phyloP scores from a whole-genome alignment of 2,888 invertebrate genomes.

The Melolontha melolontha region DNA sequence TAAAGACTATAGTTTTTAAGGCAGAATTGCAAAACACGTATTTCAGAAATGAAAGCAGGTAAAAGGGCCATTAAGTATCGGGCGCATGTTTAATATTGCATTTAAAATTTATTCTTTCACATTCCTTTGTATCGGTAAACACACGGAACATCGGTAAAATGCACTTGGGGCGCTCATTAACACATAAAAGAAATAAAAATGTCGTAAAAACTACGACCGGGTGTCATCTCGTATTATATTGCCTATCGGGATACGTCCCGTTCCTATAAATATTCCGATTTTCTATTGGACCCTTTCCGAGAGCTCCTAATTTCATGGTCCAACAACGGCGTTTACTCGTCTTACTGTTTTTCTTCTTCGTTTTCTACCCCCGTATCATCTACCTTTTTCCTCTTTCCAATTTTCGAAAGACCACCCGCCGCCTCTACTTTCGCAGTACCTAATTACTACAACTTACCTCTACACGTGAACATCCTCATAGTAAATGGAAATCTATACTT shows the following conservation, averaged over 20 bases:
- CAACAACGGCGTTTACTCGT: constrained; percentile 57
- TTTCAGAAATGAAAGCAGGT: constrained; percentile 6
- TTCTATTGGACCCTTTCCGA: constrained; percentile 58
- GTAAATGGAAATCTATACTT: constrained; percentile 12
- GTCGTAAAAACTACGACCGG: constrained; percentile 51
- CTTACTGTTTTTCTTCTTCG: constrained; percentile 59
- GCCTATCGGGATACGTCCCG: constrained; percentile 49
- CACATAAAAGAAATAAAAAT: constrained; percentile 53
- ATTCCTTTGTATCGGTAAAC: constrained; percentile 30
- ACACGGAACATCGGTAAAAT: constrained; percentile 28
- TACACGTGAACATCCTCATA: constrained; percentile 13
- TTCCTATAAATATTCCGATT: constrained; percentile 57
- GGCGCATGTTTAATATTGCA: constrained; percentile 20
- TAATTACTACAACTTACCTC: constrained; percentile 33
- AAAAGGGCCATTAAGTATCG: constrained; percentile 10
- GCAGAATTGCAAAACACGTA: background rate
- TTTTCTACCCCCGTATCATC: constrained; percentile 61
- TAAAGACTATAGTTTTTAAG: background rate
- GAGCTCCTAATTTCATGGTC: constrained; percentile 64
- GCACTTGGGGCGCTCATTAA: constrained; percentile 48
- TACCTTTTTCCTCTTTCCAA: constrained; percentile 34
- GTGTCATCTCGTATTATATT: constrained; percentile 51
- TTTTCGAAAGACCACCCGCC: constrained; percentile 28
- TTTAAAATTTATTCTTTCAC: constrained; percentile 25
- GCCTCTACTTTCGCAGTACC: constrained; percentile 14